Evolutionary conservation across 2,113 vertebrate genomes (phyloP), one percentile per base, ranked within the genome.

Genomic region (Conger conger): DNA sequence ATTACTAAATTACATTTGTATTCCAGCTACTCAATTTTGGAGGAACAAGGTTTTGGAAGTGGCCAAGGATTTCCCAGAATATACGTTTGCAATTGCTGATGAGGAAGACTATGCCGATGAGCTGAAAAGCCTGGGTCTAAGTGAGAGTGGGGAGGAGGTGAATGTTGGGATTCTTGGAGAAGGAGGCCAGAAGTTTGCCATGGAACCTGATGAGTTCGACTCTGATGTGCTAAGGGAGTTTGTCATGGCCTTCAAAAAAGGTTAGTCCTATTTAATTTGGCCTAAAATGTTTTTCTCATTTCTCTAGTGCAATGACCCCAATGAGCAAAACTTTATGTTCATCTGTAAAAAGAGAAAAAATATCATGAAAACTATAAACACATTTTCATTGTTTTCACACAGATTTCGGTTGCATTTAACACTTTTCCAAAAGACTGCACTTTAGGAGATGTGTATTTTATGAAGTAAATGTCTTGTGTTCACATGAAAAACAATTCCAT

Each of bases 1-100:
- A n/a, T 73, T 1, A 73, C 9, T 33, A 11, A 23, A 73, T 73
- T 1, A 1, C 11, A 73, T 73, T 20, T 36, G 20, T 79, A 6
- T 53, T 53, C n/a, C 84, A 99, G 98, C 97, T n/a, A 99, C 98
- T 0, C 98, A 99, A 91, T 99, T 97, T 88, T 99, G 98, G 98
- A 96, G 98, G 88, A 94, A 92, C 86, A 99, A 99, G 92, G 96
- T 99, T 68, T 91, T 99, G 18, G 96, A 97, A 79, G 98, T 99
- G 82, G 98, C 98, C 1, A 97, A 96, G 87, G 98, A 99, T 88
- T 99, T 98, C 90, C 97, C 98, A 0, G 98, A 99, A 85, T 99
- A 99, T 0, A 95, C 94, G 0, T 99, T 99, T 79, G 96, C 96
- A 40, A 97, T 99, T 38, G 97, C 97, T 4, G 97, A 99, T 38